Conservation (phyloP, 92 coral and sea anemone genomes). For the Zoanthus solanderi region DNA sequence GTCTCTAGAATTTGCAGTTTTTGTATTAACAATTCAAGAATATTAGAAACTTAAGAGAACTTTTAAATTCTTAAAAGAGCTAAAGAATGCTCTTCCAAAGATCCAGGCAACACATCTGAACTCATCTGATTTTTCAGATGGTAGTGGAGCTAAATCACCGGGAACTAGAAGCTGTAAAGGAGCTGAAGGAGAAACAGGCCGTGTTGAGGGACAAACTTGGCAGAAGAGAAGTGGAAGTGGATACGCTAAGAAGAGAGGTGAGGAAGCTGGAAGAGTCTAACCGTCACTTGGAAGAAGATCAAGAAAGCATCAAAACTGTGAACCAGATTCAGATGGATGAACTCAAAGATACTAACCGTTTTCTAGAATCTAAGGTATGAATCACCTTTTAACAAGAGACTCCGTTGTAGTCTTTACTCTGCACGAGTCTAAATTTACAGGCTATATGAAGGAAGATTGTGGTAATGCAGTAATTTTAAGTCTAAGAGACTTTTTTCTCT, state of each 20-base stretch:
- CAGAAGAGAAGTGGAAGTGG: constrained; percentile 68
- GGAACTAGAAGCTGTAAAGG: constrained; percentile 54
- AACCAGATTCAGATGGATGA: constrained; percentile 79
- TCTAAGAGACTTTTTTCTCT: too few species aligned
- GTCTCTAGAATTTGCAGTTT: too few species aligned
- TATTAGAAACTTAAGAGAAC: too few species aligned
- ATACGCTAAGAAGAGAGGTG: constrained; percentile 21
- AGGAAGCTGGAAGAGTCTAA: constrained; percentile 69
- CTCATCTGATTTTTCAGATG: background rate
- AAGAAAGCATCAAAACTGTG: constrained; percentile 76
- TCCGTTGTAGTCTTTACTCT: too few species aligned
- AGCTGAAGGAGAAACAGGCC: constrained; percentile 60
- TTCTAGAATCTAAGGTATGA: constrained; percentile 76
- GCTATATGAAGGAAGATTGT: too few species aligned
- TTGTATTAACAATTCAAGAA: too few species aligned
- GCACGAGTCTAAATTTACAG: too few species aligned
- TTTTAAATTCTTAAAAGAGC: too few species aligned
- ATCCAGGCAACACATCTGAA: background rate
- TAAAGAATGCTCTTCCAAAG: background rate
- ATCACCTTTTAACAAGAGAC: background rate
- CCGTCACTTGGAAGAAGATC: constrained; percentile 76
- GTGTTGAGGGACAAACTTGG: constrained; percentile 57
- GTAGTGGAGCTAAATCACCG: constrained; percentile 58
- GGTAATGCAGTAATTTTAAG: too few species aligned
- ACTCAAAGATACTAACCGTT: constrained; percentile 63